Evolutionary conservation across 1,140 invertebrate species (phyloP).

Genomic region (Araneus ventricosus): DNA sequence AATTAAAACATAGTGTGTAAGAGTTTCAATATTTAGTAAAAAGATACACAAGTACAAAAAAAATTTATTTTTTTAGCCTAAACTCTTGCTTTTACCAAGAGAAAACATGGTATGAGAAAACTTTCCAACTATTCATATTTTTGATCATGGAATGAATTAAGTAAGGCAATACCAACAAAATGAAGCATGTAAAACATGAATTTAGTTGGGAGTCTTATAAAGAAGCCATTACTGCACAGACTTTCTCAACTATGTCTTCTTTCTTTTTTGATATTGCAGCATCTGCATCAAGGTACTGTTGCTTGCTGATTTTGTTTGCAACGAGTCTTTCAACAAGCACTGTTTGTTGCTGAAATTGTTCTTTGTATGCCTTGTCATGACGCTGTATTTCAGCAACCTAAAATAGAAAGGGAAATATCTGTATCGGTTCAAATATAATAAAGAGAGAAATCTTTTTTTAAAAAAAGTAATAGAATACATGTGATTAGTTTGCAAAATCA

Average conservation of each 20-base stretch:
- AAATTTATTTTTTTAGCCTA: not conserved
- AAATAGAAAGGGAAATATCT: constrained; percentile 52
- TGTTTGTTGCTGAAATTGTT: constrained; percentile 80
- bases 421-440: not conserved
- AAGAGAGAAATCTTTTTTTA: too few species aligned
- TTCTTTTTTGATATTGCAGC: constrained; percentile 83
- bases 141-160: constrained; percentile 75
- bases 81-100: not conserved
- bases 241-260: constrained; percentile 85
- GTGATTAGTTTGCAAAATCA: too few species aligned
- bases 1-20: too few species aligned
- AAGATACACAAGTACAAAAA: not conserved
- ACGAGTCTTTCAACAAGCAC: constrained; percentile 85
- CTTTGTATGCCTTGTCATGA: constrained; percentile 82
- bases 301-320: constrained; percentile 84
- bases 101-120: not conserved
- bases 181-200: constrained; percentile 59
- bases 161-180: constrained; percentile 63
- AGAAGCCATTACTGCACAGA: constrained; percentile 77
- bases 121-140: constrained; percentile 11
- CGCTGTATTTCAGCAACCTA: constrained; percentile 85
- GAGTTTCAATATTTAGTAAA: not conserved
- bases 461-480: too few species aligned
- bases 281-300: constrained; percentile 85
- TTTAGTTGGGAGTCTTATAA: constrained; percentile 39